These are phyloP conservation scores for Pedionomus torquatus DNA, from an alignment of 2,113 vertebrate species.

Conservation along the genomic window DNA sequence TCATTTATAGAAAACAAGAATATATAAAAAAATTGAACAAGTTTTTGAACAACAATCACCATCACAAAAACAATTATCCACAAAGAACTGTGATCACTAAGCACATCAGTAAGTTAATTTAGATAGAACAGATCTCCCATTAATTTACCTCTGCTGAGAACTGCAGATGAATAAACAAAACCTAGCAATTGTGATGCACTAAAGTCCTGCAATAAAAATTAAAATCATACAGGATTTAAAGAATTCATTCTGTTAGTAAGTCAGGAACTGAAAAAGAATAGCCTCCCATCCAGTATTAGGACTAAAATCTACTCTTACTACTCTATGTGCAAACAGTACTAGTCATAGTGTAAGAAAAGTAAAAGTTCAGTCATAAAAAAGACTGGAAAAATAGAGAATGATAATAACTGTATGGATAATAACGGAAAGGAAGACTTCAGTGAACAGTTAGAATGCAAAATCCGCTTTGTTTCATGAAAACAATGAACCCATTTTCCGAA, in stretches of 20 bases:
- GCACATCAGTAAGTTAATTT: background rate
- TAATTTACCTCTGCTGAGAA: background rate
- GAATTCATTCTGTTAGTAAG: background rate
- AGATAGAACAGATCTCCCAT: background rate
- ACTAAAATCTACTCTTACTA: background rate
- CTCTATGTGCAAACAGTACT: background rate
- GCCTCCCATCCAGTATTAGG: background rate
- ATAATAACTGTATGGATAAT: background rate
- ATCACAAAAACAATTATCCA: background rate
- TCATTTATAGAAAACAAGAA: background rate
- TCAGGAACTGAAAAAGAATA: background rate
- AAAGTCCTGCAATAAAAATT: background rate
- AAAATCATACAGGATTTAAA: background rate
- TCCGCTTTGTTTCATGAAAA: background rate
- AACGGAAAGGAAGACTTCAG: background rate
- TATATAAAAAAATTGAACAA: background rate
- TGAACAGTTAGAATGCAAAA: background rate
- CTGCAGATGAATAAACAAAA: background rate
- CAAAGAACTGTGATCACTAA: background rate
- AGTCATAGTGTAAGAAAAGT: background rate
- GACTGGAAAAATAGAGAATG: fast-evolving
- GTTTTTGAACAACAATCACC: background rate
- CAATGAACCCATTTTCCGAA: background rate
- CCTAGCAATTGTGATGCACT: background rate
- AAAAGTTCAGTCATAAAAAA: background rate